Base-by-base conservation (phyloP, 1,140 invertebrate species). In the Eurosta solidaginis region DNA sequence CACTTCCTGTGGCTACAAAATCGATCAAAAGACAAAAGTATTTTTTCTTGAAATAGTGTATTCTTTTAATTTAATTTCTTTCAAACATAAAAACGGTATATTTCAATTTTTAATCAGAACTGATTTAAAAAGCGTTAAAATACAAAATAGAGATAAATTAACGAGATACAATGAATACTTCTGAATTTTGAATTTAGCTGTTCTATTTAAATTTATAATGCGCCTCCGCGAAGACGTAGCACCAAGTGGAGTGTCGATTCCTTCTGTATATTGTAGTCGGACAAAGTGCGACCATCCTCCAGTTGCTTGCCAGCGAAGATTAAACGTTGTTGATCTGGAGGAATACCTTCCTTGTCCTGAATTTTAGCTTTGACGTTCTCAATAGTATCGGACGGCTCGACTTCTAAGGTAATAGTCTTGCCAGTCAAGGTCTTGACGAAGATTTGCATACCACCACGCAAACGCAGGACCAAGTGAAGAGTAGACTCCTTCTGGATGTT, bases 191-290 rank as follows among this genome's bases (percentile, higher is more conserved):
- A 74, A 74, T 74, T 74, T 45, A 12, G 44, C 14, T 91, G 91
- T 44, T 47, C 73, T 47, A 47, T 74, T 74, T 14, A 47, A 68
- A 68, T 68, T 68, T 68, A 68, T 29, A 68, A 68, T 68, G 73
- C 73, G 73, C 94, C 92, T 93, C 95, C 91, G 91, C 95, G 91
- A 78, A 96, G 91, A 89, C 95, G 91, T 10, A 96, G 90, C 33
- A 97, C 95, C 85, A 97, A 91, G 88, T 97, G 96, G 78, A 97
- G 91, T 4, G 96, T 98, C 10, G 96, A 97, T 88, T 98, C 96
- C 88, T 95, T 96, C 85, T 96, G 94, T 82, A 96, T 96, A 85
- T 95, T 95, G 86, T 95, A 96, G 88, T 96, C 94, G 7, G 92
- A 93, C 9, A 95, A 88, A 25, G 93, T 95, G 77, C 93, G 91